Conservation (phyloP, 2,113 vertebrate genomes). For the Tachuris rubrigastra region DNA sequence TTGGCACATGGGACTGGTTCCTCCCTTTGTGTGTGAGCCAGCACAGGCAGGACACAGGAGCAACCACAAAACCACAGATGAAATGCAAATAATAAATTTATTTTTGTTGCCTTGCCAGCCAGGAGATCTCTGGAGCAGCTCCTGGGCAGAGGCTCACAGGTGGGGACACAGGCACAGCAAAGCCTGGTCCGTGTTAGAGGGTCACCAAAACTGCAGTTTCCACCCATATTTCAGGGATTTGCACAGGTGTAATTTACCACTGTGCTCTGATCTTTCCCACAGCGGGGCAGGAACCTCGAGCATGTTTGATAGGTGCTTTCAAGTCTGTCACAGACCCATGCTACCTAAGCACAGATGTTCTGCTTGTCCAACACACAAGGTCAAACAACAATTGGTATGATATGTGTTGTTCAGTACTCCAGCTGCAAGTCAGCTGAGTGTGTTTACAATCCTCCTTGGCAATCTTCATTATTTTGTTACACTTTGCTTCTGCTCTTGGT, state of each 20-base stretch:
- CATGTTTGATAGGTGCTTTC: neutral
- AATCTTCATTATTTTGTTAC: neutral
- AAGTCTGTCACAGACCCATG: neutral
- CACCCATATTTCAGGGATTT: neutral
- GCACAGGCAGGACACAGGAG: neutral
- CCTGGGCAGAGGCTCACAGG: neutral
- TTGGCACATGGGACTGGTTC: neutral
- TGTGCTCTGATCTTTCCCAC: neutral
- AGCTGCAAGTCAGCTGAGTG: neutral
- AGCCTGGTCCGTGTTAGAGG: neutral
- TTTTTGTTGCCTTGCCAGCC: neutral
- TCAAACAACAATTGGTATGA: neutral
- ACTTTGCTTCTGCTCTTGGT: neutral
- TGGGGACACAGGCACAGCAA: neutral
- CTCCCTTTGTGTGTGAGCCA: neutral
- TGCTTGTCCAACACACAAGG: neutral
- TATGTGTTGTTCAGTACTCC: neutral
- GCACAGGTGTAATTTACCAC: neutral
- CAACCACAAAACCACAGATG: accelerated
- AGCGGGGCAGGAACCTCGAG: neutral
- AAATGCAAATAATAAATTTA: neutral
- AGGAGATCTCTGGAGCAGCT: neutral
- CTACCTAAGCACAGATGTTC: neutral
- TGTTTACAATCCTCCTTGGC: neutral
- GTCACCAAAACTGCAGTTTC: neutral